phyloP scores from a whole-genome alignment of 2,113 vertebrate species.

The Paracanthobrama guichenoti region DNA sequence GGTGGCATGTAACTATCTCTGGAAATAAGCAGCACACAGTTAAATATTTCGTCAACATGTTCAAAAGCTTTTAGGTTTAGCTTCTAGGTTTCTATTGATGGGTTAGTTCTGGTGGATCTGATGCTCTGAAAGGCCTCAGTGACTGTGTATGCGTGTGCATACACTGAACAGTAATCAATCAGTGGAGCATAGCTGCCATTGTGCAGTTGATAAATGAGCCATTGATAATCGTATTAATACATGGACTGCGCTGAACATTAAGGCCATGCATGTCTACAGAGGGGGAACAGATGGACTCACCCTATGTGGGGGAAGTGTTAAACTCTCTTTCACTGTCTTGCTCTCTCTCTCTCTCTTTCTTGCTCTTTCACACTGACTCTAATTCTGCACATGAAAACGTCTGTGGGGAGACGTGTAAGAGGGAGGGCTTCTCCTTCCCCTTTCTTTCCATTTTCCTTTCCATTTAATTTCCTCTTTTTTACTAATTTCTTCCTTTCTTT shows the following conservation, averaged over 20 bases:
- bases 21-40: not conserved
- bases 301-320: constrained; percentile 58
- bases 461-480: not conserved
- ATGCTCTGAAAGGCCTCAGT: not conserved
- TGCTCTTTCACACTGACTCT: not conserved
- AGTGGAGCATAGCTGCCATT: constrained; percentile 67
- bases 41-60: not conserved
- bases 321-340: constrained; percentile 48
- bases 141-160: constrained; percentile 28
- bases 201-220: constrained; percentile 76
- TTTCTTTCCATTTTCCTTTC: not conserved
- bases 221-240: constrained; percentile 76
- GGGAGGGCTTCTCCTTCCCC: not conserved
- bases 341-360: not conserved
- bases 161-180: constrained; percentile 68
- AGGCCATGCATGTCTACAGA: constrained; percentile 59
- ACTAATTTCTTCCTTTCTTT: not conserved
- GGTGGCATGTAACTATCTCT: not conserved
- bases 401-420: not conserved
- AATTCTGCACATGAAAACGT: constrained; percentile 21
- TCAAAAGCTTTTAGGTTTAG: not conserved
- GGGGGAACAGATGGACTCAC: constrained; percentile 64
- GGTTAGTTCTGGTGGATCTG: constrained; percentile 18
- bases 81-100: not conserved
- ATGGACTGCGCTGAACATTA: constrained; percentile 74